Evolutionary conservation across 2,113 vertebrate species (phyloP), one percentile per base, ranked within the genome.

Genomic region (Zosterops pallidus): DNA sequence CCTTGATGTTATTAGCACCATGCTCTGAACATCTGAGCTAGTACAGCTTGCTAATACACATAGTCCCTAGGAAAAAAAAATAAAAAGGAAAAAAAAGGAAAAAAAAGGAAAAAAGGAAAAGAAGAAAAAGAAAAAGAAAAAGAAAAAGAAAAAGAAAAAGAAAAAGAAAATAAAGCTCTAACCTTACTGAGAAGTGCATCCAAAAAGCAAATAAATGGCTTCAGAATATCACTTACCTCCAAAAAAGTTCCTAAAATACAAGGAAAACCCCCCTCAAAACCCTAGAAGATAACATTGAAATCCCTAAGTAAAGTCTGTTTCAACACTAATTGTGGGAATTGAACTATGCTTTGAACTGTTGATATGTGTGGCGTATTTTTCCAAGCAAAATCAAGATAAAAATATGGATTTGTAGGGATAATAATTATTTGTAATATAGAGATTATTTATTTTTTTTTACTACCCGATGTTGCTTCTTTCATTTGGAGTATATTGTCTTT

Each of bases 91-190:
- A 8, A 12, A n/a, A 28, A 8, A 9, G 4, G 5, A 18, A 35
- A 23, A 14, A 1, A 18, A 17, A 10, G 37, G 23, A 39, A 26
- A 17, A 1, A 25, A 59, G 16, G 35, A 22, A 24, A 7, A 5
- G 2, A 2, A 44, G 13, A 5, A 53, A 8, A 50, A 3, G 20
- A 31, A 33, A 52, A 55, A 55, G 18, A 28, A 42, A 64, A 42
- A 9, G 9, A 31, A 33, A 9, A 9, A 3, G 6, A 14, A 37
- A 24, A 14, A 1, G 22, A 9, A 10, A 49, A 29, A 39, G 19
- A 7, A 3, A 1, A 35, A 12, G 33, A 3, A 6, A 2, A 23
- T 59, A 81, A 42, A 42, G 1, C 9, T 75, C 8, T 5, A 67
- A 5, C 19, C 20, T 19, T 6, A n/a, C 14, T 28, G 19, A 68